Base-by-base conservation (phyloP, 2,888 invertebrate genomes). In the Idaea biselata region DNA sequence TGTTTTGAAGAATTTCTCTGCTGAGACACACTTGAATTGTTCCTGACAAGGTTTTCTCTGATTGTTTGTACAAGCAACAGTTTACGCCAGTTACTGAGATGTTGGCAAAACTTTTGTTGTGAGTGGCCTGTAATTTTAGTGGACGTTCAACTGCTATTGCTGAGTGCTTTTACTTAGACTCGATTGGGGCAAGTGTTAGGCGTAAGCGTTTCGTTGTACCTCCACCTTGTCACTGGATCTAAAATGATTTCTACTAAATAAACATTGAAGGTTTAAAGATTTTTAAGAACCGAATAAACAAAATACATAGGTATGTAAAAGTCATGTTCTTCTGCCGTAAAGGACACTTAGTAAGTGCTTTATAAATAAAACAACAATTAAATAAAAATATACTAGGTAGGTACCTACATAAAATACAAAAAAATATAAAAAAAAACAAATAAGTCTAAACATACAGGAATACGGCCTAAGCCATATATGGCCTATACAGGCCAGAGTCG, bases 121-220 rank as follows among this genome's bases (percentile, higher is more conserved):
- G 74, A 83, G 81, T 80, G 81, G 78, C 75, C 74, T 81, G 82
- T 86, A 86, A 89, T 87, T 87, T 85, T 79, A 85, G 82, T 81
- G 85, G 84, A 86, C 84, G 81, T 70, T 74, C 73, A 77, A 77
- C 74, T 74, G 72, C 73, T 66, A 74, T 76, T 80, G 74, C 72
- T 81, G 84, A 87, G 84, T 84, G 88, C 88, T 87, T 84, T 85
- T 82, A 80, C 77, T 74, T 68, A 71, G 60, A 61, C 58, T 60
- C 59, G 44, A 11, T 44, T 65, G 60, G 18, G 62, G 44, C n/a
- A 74, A 76, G 68, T 67, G 56, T 69, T 4, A 64, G 72, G 69
- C 44, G 6, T 61, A 68, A 70, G 73, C 18, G 16, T 58, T 44
- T 33, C 17, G 54, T 31, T 32, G 0, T 3, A 14, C 2, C 2